Evolutionary conservation across 2,888 invertebrate species (phyloP).

Genomic region (Teleiodes luculella): DNA sequence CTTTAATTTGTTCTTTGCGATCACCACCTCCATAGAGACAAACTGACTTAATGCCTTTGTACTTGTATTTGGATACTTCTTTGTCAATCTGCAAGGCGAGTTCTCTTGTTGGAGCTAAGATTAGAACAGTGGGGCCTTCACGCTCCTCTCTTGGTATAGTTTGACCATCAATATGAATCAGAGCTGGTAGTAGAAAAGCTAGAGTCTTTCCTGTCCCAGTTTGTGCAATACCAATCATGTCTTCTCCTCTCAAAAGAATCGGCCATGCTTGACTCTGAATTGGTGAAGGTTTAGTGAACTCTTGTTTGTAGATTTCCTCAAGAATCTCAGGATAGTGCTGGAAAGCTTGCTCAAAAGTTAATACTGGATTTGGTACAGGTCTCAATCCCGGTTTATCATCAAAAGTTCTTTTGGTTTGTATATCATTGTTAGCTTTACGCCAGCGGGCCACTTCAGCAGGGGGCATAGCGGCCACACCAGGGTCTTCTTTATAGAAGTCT

Average conservation of each 20-base stretch:
- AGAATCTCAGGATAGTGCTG: slow-evolving; percentile 90
- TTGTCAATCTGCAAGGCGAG: slow-evolving; percentile 94
- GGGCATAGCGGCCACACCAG: slow-evolving; percentile 82
- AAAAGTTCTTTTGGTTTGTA: slow-evolving; percentile 84
- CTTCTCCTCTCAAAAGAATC: slow-evolving; percentile 91
- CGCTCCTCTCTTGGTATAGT: slow-evolving; percentile 83
- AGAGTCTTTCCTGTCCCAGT: slow-evolving; percentile 97
- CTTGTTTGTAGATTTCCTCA: slow-evolving; percentile 87
- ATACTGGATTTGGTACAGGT: slow-evolving; percentile 86
- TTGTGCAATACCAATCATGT: slow-evolving; percentile 97
- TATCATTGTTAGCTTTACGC: slow-evolving; percentile 83
- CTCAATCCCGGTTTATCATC: slow-evolving; percentile 62
- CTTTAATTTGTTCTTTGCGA: slow-evolving; percentile 86
- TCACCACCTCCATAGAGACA: slow-evolving; percentile 96
- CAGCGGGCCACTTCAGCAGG: slow-evolving; percentile 81
- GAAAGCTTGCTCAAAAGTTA: slow-evolving; percentile 91
- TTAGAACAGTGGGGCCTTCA: slow-evolving; percentile 89
- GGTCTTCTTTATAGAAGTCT: slow-evolving; percentile 90
- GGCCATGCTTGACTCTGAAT: slow-evolving; percentile 98
- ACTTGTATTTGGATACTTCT: slow-evolving; percentile 93
- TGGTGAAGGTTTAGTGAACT: slow-evolving; percentile 90
- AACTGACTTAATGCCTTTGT: slow-evolving; percentile 90
- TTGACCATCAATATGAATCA: slow-evolving; percentile 95
- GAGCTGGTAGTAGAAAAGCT: slow-evolving; percentile 94
- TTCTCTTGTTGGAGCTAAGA: slow-evolving; percentile 96